A percentile compares a stretch with the other conserved stretches of the same genome.
phyloP scores from a whole-genome alignment of 2,797 vertebrate species.

The Tinamus major region DNA sequence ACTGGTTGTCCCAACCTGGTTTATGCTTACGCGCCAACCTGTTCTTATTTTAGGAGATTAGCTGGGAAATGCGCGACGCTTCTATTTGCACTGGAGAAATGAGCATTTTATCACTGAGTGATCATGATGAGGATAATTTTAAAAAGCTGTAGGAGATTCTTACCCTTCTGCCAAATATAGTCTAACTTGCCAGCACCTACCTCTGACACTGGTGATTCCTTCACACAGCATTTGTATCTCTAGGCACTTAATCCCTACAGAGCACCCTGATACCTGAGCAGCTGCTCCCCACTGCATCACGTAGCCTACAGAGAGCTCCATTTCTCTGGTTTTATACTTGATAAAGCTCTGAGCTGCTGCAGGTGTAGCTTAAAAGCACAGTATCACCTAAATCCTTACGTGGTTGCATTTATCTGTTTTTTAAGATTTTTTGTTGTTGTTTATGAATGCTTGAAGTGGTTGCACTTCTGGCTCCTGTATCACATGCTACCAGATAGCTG shows the following conservation, averaged over 20 bases:
- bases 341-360: not conserved
- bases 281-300: not conserved
- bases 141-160: constrained; percentile 10
- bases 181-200: not conserved
- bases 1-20: not conserved
- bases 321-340: not conserved
- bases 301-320: not conserved
- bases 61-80: not conserved
- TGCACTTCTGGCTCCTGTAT: not conserved
- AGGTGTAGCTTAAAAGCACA: not conserved
- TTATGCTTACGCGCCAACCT: not conserved
- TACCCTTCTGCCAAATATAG: not conserved
- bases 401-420: not conserved
- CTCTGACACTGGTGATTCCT: not conserved
- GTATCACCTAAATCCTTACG: not conserved
- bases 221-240: not conserved
- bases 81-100: not conserved
- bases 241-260: not conserved
- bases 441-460: not conserved
- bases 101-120: not conserved
- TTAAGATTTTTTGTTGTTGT: not conserved
- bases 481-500: not conserved
- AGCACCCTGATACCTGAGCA: not conserved
- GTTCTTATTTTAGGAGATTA: not conserved
- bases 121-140: not conserved